A percentile compares a stretch with the other conserved stretches of the same genome.
Conservation (phyloP, 2,797 vertebrate genomes). For the Crypturellus tataupa region DNA sequence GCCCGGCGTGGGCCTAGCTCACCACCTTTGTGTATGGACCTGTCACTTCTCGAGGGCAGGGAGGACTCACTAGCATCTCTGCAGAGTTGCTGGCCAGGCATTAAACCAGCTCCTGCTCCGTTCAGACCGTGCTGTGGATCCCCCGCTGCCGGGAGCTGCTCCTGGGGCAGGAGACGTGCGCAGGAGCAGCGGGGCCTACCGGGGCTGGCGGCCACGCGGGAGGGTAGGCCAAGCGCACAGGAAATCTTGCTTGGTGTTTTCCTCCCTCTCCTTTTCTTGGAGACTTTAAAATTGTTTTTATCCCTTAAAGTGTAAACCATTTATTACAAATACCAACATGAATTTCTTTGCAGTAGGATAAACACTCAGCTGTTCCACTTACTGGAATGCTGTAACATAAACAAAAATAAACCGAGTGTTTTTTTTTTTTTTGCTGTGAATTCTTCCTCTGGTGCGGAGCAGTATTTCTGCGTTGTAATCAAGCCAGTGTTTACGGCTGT, state of each 20-base stretch:
- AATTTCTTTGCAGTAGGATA: constrained; percentile 81
- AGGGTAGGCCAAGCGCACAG: accelerated
- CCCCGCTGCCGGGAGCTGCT: neutral
- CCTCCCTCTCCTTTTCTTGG: neutral
- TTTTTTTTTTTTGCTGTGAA: constrained; percentile 63
- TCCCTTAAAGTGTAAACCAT: constrained; percentile 69
- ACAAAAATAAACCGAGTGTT: constrained; percentile 75
- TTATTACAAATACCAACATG: constrained; percentile 78
- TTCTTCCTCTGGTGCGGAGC: constrained; percentile 72
- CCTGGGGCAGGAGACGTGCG: too few relatives aligned
- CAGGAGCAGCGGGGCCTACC: too few relatives aligned
- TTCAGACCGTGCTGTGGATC: neutral
- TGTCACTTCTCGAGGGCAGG: neutral
- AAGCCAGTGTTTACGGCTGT: constrained; percentile 71
- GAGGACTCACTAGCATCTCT: neutral
- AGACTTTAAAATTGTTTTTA: constrained; percentile 65
- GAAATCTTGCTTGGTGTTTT: neutral
- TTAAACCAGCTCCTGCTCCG: neutral
- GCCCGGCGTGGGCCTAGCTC: neutral
- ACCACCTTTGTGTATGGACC: neutral
- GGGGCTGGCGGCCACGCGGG: neutral
- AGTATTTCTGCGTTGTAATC: constrained; percentile 70
- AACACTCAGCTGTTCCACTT: constrained; percentile 82
- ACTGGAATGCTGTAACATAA: constrained; percentile 76
- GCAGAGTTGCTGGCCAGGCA: neutral